Evolutionary conservation across 2,113 vertebrate species (phyloP).

Genomic region (Sorex fumeus): DNA sequence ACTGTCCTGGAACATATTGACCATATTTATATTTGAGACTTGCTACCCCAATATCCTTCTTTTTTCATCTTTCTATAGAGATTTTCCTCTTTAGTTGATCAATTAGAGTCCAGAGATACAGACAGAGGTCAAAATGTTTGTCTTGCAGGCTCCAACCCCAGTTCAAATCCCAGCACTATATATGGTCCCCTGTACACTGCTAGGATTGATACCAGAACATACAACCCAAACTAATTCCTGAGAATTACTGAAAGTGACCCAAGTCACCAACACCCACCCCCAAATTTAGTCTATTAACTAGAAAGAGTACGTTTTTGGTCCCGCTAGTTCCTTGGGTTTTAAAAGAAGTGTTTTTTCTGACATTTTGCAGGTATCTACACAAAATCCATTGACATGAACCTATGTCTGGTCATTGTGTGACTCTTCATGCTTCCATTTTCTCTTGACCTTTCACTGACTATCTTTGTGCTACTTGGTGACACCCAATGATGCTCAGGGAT

Average conservation of each 20-base stretch:
- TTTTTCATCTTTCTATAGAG: neutral
- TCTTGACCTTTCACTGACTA: neutral
- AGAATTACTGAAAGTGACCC: neutral
- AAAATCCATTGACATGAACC: neutral
- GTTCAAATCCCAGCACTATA: too few relatives aligned
- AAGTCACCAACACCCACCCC: neutral
- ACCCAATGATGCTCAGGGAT: too few relatives aligned
- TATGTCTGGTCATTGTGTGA: neutral
- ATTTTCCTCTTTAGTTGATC: neutral
- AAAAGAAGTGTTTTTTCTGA: neutral
- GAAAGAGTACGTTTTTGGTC: neutral
- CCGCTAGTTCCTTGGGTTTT: neutral
- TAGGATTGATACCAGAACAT: neutral
- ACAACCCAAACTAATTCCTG: neutral
- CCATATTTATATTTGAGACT: neutral
- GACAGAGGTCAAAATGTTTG: neutral
- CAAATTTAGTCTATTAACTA: neutral
- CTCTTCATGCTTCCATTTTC: neutral
- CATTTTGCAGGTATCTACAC: neutral
- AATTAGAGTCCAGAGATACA: neutral
- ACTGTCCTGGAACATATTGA: neutral
- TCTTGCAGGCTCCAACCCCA: too few relatives aligned
- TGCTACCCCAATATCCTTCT: neutral
- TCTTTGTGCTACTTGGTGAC: neutral
- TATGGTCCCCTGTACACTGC: too few relatives aligned